These are phyloP conservation scores for Tor tambroides DNA, from an alignment of 2,113 vertebrate species.

Conservation along the genomic window DNA sequence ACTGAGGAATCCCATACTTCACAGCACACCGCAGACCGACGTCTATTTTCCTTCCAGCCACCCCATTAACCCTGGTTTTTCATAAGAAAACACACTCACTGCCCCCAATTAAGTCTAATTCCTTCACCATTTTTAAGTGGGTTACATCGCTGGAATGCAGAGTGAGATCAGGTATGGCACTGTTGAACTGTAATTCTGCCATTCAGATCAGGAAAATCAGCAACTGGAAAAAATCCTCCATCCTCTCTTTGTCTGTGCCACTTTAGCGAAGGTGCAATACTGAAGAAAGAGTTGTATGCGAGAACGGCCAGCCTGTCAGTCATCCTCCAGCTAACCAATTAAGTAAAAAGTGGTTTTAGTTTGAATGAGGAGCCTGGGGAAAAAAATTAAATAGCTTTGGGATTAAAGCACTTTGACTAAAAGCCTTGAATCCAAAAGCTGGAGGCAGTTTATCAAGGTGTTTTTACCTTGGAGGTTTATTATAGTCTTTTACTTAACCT, in stretches of 20 bases:
- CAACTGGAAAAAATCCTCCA: constrained; percentile 65
- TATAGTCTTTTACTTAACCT: neutral
- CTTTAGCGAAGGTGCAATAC: constrained; percentile 27
- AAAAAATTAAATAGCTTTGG: neutral
- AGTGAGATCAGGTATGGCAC: constrained; percentile 57
- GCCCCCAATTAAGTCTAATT: constrained; percentile 27
- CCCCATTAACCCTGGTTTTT: neutral
- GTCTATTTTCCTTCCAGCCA: constrained; percentile 14
- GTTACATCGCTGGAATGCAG: constrained; percentile 49
- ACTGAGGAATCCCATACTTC: neutral
- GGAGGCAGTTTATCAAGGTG: neutral
- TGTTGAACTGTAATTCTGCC: constrained; percentile 63
- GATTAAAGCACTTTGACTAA: constrained; percentile 22
- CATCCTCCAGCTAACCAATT: constrained; percentile 27
- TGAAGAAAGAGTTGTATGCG: constrained; percentile 9
- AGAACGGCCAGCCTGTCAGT: constrained; percentile 13
- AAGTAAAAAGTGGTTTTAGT: constrained; percentile 36
- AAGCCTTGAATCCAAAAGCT: constrained; percentile 20
- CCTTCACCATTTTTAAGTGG: neutral
- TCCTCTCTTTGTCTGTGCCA: neutral
- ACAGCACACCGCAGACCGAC: neutral
- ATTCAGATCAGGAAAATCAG: constrained; percentile 62
- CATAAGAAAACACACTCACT: constrained; percentile 34
- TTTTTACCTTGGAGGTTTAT: constrained; percentile 25
- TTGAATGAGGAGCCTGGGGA: neutral